A percentile compares a stretch with the other conserved stretches of the same genome.
Evolutionary conservation across 2,797 vertebrate species (phyloP).

Genomic region (Rhinella marina): DNA sequence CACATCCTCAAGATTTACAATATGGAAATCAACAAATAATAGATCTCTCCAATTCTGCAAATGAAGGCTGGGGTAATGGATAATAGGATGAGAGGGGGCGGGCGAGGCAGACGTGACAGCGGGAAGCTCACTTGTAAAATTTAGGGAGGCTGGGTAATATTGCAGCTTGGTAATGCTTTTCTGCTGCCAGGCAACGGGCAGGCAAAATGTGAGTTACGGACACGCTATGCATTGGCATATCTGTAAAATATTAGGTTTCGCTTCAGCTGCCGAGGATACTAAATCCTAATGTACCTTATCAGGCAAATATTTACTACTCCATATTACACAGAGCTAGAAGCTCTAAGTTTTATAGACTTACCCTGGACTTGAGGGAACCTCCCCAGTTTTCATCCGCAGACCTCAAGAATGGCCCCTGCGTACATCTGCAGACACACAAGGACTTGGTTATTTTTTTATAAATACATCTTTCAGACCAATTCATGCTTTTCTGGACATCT

Average conservation of each 20-base stretch:
- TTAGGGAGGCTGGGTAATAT: constrained; percentile 28
- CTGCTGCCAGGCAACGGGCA: constrained; percentile 47
- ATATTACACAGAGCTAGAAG: neutral
- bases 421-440: constrained; percentile 80
- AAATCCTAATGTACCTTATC: constrained; percentile 37
- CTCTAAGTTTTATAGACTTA: constrained; percentile 68
- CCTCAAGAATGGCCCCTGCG: constrained; percentile 94
- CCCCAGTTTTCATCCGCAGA: constrained; percentile 99
- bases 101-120: neutral
- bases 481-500: too few relatives aligned
- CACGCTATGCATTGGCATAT: neutral
- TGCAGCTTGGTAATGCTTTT: constrained; percentile 9
- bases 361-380: constrained; percentile 99
- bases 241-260: constrained; percentile 29
- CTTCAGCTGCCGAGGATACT: constrained; percentile 15
- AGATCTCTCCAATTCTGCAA: constrained; percentile 13
- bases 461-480: too few relatives aligned
- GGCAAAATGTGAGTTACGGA: constrained; percentile 24
- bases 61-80: neutral
- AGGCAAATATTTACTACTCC: constrained; percentile 36
- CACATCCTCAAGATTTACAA: constrained; percentile 31
- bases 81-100: neutral
- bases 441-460: neutral
- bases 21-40: constrained; percentile 47
- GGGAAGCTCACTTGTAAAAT: neutral